Percentiles rank a stretch among this genome's conserved stretches.
Conservation (phyloP, 64 coral and sea anemone genomes). For the Montipora cactus region DNA sequence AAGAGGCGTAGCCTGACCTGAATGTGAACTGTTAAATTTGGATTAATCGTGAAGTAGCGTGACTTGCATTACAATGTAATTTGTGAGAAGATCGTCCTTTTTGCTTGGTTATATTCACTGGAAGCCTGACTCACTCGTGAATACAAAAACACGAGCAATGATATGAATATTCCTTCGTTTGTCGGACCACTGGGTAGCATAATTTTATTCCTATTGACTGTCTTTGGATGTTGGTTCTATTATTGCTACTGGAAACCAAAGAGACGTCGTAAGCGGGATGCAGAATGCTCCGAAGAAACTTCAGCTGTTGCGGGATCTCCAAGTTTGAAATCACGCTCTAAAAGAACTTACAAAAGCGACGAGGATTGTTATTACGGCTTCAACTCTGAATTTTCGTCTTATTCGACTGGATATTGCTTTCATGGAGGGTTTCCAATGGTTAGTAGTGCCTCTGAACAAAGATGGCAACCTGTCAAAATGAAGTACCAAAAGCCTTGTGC, state of each 20-base stretch:
- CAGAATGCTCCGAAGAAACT: not conserved
- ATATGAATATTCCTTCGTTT: slow-evolving; percentile 27
- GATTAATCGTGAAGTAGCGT: too few relatives aligned
- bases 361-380: slow-evolving; percentile 13
- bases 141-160: too few relatives aligned
- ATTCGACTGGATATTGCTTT: slow-evolving; percentile 37
- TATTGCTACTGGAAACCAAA: slow-evolving; percentile 37
- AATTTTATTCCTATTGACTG: slow-evolving; percentile 8
- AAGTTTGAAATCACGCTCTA: not conserved
- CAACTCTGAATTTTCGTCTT: not conserved
- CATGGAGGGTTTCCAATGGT: slow-evolving; percentile 44
- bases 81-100: too few relatives aligned
- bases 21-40: too few relatives aligned
- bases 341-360: not conserved
- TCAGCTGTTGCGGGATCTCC: not conserved
- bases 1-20: too few relatives aligned
- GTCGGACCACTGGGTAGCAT: slow-evolving; percentile 21
- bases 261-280: not conserved
- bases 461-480: slow-evolving; percentile 20
- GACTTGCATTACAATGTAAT: too few relatives aligned
- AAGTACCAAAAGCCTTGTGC: not conserved
- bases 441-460: slow-evolving; percentile 17
- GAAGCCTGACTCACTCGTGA: too few relatives aligned
- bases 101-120: too few relatives aligned
- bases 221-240: slow-evolving; percentile 36